phyloP scores from a whole-genome alignment of 2,888 invertebrate genomes.

The Suillia variegata region DNA sequence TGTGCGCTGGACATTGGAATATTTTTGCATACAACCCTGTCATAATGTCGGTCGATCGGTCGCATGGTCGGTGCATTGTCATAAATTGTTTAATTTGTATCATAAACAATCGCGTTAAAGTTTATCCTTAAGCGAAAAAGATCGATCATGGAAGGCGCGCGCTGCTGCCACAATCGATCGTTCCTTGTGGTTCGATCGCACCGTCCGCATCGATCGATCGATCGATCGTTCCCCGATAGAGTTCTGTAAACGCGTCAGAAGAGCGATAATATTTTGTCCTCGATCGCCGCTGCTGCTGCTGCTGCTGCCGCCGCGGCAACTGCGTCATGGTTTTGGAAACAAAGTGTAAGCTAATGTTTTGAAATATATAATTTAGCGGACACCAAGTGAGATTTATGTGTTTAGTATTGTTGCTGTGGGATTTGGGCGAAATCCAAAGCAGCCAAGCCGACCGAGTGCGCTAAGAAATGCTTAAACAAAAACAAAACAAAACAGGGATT shows the following conservation, averaged over 20 bases:
- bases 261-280: conserved; percentile 19
- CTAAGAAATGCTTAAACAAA: background rate
- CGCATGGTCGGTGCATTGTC: conserved; percentile 48
- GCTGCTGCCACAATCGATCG: conserved; percentile 22
- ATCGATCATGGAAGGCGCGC: conserved; percentile 50
- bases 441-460: conserved; percentile 12
- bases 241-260: background rate
- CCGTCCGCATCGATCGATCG: conserved; percentile 18
- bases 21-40: background rate
- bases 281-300: conserved; percentile 32
- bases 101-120: conserved; percentile 62
- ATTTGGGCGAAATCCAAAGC: conserved; percentile 25
- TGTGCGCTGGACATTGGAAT: background rate
- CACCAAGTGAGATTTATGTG: conserved; percentile 62
- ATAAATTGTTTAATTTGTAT: conserved; percentile 63
- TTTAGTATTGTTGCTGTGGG: conserved; percentile 44
- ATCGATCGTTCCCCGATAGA: background rate
- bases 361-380: conserved; percentile 61
- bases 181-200: conserved; percentile 27
- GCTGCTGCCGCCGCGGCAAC: conserved; percentile 23
- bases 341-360: conserved; percentile 61
- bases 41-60: conserved; percentile 8
- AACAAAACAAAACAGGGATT: background rate
- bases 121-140: conserved; percentile 58
- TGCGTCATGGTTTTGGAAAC: conserved; percentile 15